A percentile compares a stretch with the other conserved stretches of the same genome.
These are phyloP conservation scores for Poeciliopsis presidionis DNA, from an alignment of 2,797 vertebrate genomes.

Conservation along the genomic window DNA sequence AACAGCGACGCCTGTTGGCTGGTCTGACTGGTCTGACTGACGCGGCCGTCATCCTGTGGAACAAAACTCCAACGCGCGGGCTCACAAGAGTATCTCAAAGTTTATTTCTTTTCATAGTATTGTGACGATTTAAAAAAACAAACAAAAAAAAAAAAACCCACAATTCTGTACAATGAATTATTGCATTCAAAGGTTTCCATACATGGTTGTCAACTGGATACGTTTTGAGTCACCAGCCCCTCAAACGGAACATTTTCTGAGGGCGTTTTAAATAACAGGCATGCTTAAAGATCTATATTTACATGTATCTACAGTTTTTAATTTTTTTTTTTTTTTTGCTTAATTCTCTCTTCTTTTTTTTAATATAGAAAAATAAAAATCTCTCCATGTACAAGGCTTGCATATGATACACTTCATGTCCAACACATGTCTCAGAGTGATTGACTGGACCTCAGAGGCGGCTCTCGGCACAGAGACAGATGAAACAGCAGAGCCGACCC, in stretches of 20 bases:
- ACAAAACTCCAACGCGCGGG: slow-evolving; percentile 16
- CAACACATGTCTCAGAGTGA: slow-evolving; percentile 66
- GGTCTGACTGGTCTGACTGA: slow-evolving; percentile 24
- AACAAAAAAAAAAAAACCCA: slow-evolving; percentile 41
- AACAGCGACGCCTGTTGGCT: slow-evolving; percentile 76
- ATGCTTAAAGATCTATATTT: slow-evolving; percentile 79
- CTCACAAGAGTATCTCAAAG: slow-evolving; percentile 68
- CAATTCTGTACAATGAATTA: slow-evolving; percentile 72
- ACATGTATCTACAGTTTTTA: slow-evolving; percentile 61
- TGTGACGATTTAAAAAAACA: slow-evolving; percentile 42
- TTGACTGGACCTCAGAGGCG: slow-evolving; percentile 59
- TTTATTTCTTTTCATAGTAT: slow-evolving; percentile 77
- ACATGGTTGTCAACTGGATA: slow-evolving; percentile 70
- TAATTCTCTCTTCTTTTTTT: slow-evolving; percentile 59
- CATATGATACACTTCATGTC: slow-evolving; percentile 78
- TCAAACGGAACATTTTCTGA: slow-evolving; percentile 50
- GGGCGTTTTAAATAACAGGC: slow-evolving; percentile 76
- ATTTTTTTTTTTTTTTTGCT: slow-evolving; percentile 11
- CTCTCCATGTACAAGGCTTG: slow-evolving; percentile 83
- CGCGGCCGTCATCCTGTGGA: neutral
- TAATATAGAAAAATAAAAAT: slow-evolving; percentile 78
- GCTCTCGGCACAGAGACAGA: slow-evolving; percentile 57
- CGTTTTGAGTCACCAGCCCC: slow-evolving; percentile 50
- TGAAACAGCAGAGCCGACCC: neutral
- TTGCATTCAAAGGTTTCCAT: slow-evolving; percentile 74